Percentiles rank a stretch among this genome's conserved stretches.
These are phyloP conservation scores for Chelidonichthys spinosus DNA, from an alignment of 2,797 vertebrate species.

Conservation along the genomic window DNA sequence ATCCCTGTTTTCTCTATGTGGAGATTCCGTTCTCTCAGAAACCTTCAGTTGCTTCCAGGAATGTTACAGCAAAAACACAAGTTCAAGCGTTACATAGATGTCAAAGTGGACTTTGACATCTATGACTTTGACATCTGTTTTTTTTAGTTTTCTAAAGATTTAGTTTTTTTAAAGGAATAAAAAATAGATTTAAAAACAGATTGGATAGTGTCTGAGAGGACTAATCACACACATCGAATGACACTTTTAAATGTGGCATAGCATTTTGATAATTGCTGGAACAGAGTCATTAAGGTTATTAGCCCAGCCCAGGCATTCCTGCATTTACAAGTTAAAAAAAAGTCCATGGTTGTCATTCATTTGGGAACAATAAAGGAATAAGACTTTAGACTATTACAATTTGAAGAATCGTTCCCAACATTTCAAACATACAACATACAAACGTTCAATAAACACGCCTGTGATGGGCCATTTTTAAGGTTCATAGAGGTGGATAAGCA, in stretches of 20 bases:
- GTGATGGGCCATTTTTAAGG: background rate
- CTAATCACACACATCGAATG: background rate
- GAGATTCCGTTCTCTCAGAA: background rate
- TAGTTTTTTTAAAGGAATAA: background rate
- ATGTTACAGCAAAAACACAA: slow-evolving; percentile 30
- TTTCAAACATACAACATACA: background rate
- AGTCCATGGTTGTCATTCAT: slow-evolving; percentile 1
- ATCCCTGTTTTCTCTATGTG: background rate
- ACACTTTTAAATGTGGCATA: background rate
- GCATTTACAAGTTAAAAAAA: background rate
- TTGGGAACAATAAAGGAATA: background rate
- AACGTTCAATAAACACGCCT: background rate
- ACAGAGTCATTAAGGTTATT: slow-evolving; percentile 2
- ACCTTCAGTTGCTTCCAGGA: background rate
- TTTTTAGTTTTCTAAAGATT: too few relatives aligned
- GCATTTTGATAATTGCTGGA: background rate
- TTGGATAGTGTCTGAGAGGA: background rate
- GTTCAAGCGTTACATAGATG: slow-evolving; percentile 2
- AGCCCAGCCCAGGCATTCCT: background rate
- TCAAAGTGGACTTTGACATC: slow-evolving; percentile 15
- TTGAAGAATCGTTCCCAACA: background rate
- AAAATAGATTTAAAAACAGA: background rate
- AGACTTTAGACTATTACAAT: background rate
- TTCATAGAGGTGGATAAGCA: background rate
- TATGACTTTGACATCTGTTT: too few relatives aligned